Evolutionary conservation across 1,140 invertebrate genomes (phyloP).

Genomic region (Arion vulgaris): DNA sequence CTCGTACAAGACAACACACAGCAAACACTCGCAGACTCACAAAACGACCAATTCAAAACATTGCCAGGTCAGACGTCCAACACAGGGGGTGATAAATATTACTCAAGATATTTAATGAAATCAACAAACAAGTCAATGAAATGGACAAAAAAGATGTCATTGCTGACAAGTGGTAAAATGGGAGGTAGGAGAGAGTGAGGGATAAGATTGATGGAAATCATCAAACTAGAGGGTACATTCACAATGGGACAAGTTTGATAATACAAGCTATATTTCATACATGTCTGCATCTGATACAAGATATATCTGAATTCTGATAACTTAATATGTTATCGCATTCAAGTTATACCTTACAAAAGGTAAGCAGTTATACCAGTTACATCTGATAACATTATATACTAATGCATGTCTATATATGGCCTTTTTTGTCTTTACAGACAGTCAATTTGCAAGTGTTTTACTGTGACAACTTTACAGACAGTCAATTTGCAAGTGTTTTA

Average conservation of each 20-base stretch:
- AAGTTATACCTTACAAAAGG: neutral
- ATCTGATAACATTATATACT: too few relatives aligned
- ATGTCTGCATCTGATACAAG: neutral
- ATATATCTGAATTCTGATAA: neutral
- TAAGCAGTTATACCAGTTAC: too few relatives aligned
- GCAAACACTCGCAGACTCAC: too few relatives aligned
- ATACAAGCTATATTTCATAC: neutral
- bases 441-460: too few relatives aligned
- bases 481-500: too few relatives aligned
- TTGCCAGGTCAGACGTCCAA: too few relatives aligned
- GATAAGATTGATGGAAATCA: neutral
- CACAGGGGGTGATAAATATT: neutral
- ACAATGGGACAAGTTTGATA: neutral
- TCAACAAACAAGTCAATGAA: slow-evolving; percentile 5
- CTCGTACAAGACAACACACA: too few relatives aligned
- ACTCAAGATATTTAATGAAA: neutral
- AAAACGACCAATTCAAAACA: too few relatives aligned
- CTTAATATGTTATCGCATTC: neutral
- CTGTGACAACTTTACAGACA: too few relatives aligned
- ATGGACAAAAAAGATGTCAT: neutral
- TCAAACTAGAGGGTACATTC: neutral
- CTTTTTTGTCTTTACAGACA: too few relatives aligned
- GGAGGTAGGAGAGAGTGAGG: neutral
- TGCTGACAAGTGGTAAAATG: neutral
- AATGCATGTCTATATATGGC: too few relatives aligned